A percentile compares a stretch with the other conserved stretches of the same genome.
Evolutionary conservation across 2,113 vertebrate species (phyloP).

Genomic region (Nesogale talazaci): DNA sequence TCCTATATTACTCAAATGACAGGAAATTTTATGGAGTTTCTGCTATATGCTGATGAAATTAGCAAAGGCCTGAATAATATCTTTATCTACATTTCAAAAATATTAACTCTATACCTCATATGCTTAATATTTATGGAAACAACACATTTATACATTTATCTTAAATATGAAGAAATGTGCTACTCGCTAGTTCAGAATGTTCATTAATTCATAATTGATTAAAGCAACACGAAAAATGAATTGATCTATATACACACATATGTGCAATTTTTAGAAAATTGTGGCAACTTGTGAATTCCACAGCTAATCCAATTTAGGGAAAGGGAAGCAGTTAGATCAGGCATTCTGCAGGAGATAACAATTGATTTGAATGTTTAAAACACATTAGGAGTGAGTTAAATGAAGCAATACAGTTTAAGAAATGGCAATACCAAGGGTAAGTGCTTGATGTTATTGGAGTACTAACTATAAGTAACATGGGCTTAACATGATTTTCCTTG

Average conservation of each 20-base stretch:
- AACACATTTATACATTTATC: background rate
- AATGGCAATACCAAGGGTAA: background rate
- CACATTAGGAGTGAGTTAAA: background rate
- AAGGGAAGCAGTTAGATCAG: background rate
- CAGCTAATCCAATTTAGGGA: conserved; percentile 9
- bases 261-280: background rate
- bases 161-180: background rate
- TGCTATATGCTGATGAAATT: background rate
- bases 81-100: conserved; percentile 4
- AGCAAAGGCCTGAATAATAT: background rate
- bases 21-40: background rate
- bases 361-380: background rate
- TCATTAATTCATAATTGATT: background rate
- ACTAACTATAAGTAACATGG: background rate
- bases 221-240: conserved; percentile 7
- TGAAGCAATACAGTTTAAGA: background rate
- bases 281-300: background rate
- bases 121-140: background rate
- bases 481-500: background rate
- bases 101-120: background rate
- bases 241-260: background rate
- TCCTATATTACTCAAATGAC: background rate
- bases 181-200: background rate
- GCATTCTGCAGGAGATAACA: background rate
- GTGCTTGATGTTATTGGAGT: no score